phyloP scores from a whole-genome alignment of 2,888 invertebrate genomes.

The Abscondita cerata region DNA sequence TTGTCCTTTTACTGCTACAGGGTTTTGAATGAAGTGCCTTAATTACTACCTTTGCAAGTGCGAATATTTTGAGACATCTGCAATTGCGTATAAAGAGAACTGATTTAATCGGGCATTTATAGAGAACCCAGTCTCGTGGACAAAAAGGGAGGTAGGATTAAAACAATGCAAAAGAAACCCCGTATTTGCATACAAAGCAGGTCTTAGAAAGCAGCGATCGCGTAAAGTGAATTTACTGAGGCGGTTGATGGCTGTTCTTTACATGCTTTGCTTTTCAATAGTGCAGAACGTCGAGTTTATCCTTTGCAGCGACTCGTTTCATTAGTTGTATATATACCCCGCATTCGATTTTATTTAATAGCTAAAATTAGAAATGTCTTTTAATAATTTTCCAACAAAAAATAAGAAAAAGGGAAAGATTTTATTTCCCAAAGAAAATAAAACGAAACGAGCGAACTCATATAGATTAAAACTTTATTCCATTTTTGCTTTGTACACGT shows the following conservation, averaged over 20 bases:
- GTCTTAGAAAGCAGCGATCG: conserved; percentile 50
- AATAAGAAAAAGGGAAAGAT: conserved; percentile 14
- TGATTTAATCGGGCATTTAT: conserved; percentile 35
- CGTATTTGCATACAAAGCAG: conserved; percentile 54
- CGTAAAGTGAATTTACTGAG: conserved; percentile 53
- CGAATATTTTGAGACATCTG: conserved; percentile 20
- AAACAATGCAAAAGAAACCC: conserved; percentile 54
- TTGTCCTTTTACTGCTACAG: conserved; percentile 15
- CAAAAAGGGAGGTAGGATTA: conserved; percentile 49
- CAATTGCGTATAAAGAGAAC: conserved; percentile 29
- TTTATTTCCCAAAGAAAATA: conserved; percentile 17
- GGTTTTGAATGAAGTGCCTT: conserved; percentile 12
- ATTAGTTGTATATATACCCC: conserved; percentile 32
- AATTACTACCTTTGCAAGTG: conserved; percentile 14
- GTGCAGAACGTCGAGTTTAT: conserved; percentile 37
- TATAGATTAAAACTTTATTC: conserved; percentile 32
- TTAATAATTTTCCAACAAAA: conserved; percentile 15
- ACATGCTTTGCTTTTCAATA: conserved; percentile 50
- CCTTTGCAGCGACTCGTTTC: conserved; percentile 35
- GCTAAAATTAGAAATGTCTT: conserved; percentile 30
- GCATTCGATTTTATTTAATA: conserved; percentile 32
- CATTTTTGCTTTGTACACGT: conserved; percentile 31
- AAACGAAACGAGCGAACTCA: conserved; percentile 14
- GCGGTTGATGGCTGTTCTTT: conserved; percentile 51
- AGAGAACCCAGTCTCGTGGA: conserved; percentile 31